Base-by-base conservation (phyloP, 2,888 invertebrate species). In the Anticlea derivata region DNA sequence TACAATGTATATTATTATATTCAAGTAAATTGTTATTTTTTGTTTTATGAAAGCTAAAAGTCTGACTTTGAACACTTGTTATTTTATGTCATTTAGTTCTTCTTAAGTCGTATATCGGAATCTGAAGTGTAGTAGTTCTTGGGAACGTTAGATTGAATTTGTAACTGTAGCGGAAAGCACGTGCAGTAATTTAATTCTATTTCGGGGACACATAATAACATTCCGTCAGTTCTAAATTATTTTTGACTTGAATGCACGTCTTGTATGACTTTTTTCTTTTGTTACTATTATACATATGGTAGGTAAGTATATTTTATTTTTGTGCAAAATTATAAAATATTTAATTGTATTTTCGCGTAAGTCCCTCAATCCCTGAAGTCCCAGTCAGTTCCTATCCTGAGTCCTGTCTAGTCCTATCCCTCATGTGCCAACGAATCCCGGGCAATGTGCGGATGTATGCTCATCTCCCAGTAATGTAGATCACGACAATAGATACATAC, bases 51-150 rank as follows among this genome's bases (percentile, higher is more conserved):
- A 85, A 79, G 83, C 83, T 85, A 81, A 87, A 89, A 89, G 90
- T 89, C 89, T 89, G 90, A 90, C 89, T 89, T 88, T 84, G 80
- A 84, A 83, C 81, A 83, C 80, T 87, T 87, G 88, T 89, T 88
- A 69, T 68, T 43, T 49, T 71, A 73, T 73, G 71, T 80, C 80
- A 78, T 82, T 46, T 79, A 73, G 70, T 78, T 79, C 30, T 75
- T 82, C n/a, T n/a, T n/a, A n/a, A n/a, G n/a, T 86, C 86, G 84
- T 84, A 84, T 78, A 67, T 63, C 63, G 69, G 76, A 73, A 73
- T 86, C 85, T 87, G 84, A 83, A 80, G 77, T 78, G 66, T 68
- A 65, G 75, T 85, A 81, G 83, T 82, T 82, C 73, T 66, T 78
- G 72, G 61, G 75, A 80, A 81, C 75, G 51, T 80, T 74, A 80